Percentiles rank a stretch among this genome's conserved stretches.
Conservation (phyloP, 1,140 invertebrate species). For the Cryptotermes secundus region DNA sequence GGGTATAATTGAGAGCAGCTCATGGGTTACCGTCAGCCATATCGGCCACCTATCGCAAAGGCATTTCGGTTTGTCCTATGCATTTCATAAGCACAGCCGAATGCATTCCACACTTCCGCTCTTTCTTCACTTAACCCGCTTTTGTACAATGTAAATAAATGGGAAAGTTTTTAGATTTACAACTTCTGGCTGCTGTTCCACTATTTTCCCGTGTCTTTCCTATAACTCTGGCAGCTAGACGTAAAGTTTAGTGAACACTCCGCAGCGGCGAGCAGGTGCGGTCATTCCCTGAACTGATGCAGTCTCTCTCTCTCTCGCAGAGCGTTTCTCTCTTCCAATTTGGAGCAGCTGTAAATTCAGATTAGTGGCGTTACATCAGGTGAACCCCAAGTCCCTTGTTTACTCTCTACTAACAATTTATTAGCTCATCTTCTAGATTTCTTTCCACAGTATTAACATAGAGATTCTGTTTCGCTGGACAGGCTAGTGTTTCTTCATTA, state of each 20-base stretch:
- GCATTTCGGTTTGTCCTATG: no score
- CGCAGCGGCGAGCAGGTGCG: background rate
- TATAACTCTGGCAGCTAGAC: background rate
- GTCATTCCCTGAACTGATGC: background rate
- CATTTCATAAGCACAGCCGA: no score
- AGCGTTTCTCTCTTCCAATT: background rate
- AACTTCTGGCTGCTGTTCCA: background rate
- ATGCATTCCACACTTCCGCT: no score
- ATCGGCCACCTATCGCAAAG: no score
- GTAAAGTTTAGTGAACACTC: background rate
- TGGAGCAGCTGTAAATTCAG: background rate
- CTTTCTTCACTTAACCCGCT: background rate
- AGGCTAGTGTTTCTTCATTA: background rate
- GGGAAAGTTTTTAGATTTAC: background rate
- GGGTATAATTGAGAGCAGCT: no score
- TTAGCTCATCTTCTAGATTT: background rate
- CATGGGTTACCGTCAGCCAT: no score
- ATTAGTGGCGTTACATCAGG: background rate
- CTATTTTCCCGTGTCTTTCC: background rate
- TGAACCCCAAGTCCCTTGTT: background rate
- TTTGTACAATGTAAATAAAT: background rate
- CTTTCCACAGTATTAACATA: background rate
- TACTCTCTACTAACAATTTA: background rate
- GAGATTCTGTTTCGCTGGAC: background rate
- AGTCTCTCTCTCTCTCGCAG: background rate